Conservation (phyloP, 2,888 invertebrate genomes). For the Rhagophthalmus giganteus region DNA sequence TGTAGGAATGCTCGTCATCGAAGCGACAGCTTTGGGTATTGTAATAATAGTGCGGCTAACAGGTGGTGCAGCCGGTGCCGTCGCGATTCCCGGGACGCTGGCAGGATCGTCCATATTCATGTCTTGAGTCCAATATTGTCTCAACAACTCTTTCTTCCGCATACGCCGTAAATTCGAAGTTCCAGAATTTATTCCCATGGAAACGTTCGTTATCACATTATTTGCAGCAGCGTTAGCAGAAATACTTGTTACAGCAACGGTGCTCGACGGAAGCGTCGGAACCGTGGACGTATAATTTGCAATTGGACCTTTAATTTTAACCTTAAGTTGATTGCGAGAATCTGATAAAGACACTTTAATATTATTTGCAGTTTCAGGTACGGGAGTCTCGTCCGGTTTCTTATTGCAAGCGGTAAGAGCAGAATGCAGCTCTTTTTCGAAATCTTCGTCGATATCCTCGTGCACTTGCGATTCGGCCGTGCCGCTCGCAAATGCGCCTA, state of each 20-base stretch:
- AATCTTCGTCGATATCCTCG: conserved; percentile 75
- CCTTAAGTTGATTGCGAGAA: conserved; percentile 82
- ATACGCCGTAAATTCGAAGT: conserved; percentile 80
- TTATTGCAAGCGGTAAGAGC: conserved; percentile 65
- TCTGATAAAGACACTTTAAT: conserved; percentile 78
- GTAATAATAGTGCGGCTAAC: conserved; percentile 73
- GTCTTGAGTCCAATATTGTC: conserved; percentile 81
- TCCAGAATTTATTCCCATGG: conserved; percentile 55
- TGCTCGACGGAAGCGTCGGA: conserved; percentile 62
- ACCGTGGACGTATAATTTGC: conserved; percentile 72
- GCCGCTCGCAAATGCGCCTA: conserved; percentile 69
- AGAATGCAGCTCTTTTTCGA: conserved; percentile 75
- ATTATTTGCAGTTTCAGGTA: conserved; percentile 58
- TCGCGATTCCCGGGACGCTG: conserved; percentile 59
- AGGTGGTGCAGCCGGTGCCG: conserved; percentile 63
- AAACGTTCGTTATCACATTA: conserved; percentile 47
- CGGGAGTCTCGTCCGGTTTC: conserved; percentile 53
- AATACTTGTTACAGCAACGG: conserved; percentile 53
- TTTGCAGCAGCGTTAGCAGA: conserved; percentile 57
- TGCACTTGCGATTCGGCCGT: conserved; percentile 69
- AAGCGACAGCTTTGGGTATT: conserved; percentile 86
- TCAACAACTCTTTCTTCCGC: conserved; percentile 85
- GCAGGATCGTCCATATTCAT: conserved; percentile 82
- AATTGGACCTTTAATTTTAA: conserved; percentile 88
- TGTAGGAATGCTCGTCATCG: conserved; percentile 85